These are phyloP conservation scores for Dryobotodes eremita DNA, from an alignment of 2,888 invertebrate genomes.

Conservation along the genomic window DNA sequence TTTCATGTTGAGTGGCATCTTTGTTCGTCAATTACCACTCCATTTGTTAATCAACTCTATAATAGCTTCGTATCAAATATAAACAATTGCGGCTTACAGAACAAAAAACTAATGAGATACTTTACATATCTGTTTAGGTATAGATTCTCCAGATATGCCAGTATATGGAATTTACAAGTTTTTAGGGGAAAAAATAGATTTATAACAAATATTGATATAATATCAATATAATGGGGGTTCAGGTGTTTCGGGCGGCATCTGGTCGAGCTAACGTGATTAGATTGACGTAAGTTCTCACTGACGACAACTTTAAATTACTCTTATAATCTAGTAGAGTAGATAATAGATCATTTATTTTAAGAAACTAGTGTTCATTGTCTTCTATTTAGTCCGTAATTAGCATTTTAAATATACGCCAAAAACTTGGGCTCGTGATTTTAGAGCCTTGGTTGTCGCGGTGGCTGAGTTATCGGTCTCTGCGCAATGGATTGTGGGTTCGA, in stretches of 20 bases:
- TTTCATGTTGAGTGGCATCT: neutral
- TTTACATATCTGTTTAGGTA: slow-evolving; percentile 60
- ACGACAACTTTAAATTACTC: slow-evolving; percentile 12
- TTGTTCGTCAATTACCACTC: neutral
- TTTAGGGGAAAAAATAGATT: slow-evolving; percentile 13
- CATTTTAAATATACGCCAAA: neutral
- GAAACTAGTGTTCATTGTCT: slow-evolving; percentile 26
- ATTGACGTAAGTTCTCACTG: slow-evolving; percentile 52
- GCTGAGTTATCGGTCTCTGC: neutral
- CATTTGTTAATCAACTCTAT: slow-evolving; percentile 14
- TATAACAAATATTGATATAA: slow-evolving; percentile 32
- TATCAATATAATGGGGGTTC: slow-evolving; percentile 24
- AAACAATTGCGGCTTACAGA: neutral
- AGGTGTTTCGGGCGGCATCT: slow-evolving; percentile 18
- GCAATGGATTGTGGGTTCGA: slow-evolving; percentile 18
- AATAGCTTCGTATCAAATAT: slow-evolving; percentile 1
- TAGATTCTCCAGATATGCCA: slow-evolving; percentile 53
- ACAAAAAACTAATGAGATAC: slow-evolving; percentile 43
- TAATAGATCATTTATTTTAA: slow-evolving; percentile 38
- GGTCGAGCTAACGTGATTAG: slow-evolving; percentile 24
- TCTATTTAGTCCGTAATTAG: slow-evolving; percentile 23
- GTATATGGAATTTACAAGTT: slow-evolving; percentile 33
- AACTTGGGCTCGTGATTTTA: slow-evolving; percentile 3
- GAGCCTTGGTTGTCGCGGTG: neutral
- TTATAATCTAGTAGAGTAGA: slow-evolving; percentile 27